Evolutionary conservation across 2,797 vertebrate species (phyloP).

Genomic region (Okamejei kenojei): DNA sequence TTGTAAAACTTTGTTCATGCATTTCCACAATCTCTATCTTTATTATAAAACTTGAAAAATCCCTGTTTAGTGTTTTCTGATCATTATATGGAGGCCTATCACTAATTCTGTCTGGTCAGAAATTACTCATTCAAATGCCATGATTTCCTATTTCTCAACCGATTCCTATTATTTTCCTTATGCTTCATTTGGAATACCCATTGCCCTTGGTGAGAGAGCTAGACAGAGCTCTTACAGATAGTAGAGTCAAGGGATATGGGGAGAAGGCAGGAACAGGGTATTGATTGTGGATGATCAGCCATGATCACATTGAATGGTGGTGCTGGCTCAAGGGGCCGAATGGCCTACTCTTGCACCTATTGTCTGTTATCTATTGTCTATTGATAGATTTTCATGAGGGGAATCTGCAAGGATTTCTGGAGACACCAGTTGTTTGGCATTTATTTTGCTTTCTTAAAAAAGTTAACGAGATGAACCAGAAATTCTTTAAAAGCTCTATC

Average conservation of each 20-base stretch:
- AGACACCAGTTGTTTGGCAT: neutral
- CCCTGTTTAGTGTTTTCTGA: neutral
- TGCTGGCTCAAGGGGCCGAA: too few species aligned
- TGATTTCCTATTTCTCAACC: neutral
- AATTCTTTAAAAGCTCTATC: neutral
- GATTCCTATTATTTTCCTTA: neutral
- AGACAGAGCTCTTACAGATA: too few species aligned
- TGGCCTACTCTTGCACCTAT: too few species aligned
- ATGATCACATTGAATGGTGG: too few species aligned
- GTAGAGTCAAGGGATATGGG: too few species aligned
- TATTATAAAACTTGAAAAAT: neutral
- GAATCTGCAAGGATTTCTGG: neutral
- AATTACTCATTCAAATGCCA: neutral
- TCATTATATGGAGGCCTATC: too few species aligned
- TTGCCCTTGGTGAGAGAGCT: neutral
- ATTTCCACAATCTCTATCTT: neutral
- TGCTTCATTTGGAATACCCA: neutral
- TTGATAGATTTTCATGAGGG: too few species aligned
- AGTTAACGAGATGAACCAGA: neutral
- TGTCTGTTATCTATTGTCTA: too few species aligned
- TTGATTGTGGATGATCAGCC: too few species aligned
- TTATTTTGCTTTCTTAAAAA: neutral
- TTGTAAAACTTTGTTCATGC: neutral
- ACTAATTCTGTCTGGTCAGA: neutral
- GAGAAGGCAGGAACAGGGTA: too few species aligned